Base-by-base conservation (phyloP, 1,140 invertebrate genomes). In the Drosophila albomicans region DNA sequence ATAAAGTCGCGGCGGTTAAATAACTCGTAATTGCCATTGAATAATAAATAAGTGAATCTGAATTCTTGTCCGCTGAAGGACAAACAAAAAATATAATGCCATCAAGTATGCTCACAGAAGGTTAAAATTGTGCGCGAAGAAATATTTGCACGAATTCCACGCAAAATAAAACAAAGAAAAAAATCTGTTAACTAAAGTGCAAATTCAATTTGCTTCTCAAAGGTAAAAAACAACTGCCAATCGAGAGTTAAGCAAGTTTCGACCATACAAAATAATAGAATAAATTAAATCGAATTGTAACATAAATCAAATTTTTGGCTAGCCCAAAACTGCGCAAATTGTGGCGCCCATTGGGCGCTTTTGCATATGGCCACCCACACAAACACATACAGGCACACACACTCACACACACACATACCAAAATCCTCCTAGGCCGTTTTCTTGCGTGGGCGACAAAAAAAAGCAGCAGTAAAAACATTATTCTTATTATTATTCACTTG, bases 281-380 rank as follows among this genome's bases (percentile, higher is more conserved):
- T 49, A 82, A 82, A 82, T 76, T 78, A 76, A 82, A 82, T 82
- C 79, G 63, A 52, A 52, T 30, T 30, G 51, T 7, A 56, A 16
- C 30, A 70, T 59, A 64, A 75, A 75, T 64, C 52, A 69, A 57
- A 69, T 58, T 70, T 62, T 70, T 70, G 72, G 58, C 61, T 54
- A 67, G 70, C 68, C 79, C 45, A 74, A 81, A 75, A 80, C 81
- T 84, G 81, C 78, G 81, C 81, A 81, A 84, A 85, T 80, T 78
- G 68, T 74, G 81, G 78, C 81, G 77, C 78, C 81, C 77, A 45
- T 43, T 64, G 52, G 76, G 58, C 78, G 78, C 78, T 58, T 59
- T 65, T 80, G 64, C 81, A 76, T 82, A 62, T 71, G 80, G 80
- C 80, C 70, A 63, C 51, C 58, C 66, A 57, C 58, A 57, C 70